Evolutionary conservation across 2,113 vertebrate species (phyloP), one percentile per base, ranked within the genome.

Genomic region (Pelmatolapia mariae): DNA sequence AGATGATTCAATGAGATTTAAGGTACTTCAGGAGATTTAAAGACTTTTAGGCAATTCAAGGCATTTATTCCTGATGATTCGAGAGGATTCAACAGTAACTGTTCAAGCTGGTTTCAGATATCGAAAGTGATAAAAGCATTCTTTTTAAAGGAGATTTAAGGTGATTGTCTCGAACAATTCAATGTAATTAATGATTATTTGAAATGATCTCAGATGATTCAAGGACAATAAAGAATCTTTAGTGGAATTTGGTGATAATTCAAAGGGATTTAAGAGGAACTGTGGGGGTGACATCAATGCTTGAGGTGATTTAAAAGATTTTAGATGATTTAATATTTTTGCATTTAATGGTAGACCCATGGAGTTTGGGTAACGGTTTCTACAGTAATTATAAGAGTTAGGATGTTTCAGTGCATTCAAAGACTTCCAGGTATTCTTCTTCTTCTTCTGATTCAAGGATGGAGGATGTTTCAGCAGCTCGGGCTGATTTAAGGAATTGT

Each of bases 371-470:
- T 19, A 12, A n/a, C 31, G 3, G 59, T 61, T 63, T 63, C 59
- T 1, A 63, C 16, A 19, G 18, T 36, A 63, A 63, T 36, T 36
- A 0, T 33, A 36, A 36, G 59, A 19, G 61, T 66, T 38, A 2
- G 1, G 33, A 3, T 22, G 10, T 13, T 22, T 66, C 33, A 6
- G 1, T 40, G 19, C 4, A 68, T 71, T 5, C 8, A 73, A 1
- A 73, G 5, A 45, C 12, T 40, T 68, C 63, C 19, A 24, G 63
- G 36, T 24, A 0, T 68, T 22, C 36, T n/a, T n/a, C n/a, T n/a
- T n/a, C 19, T 6, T 1, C 33, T 8, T 4, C 33, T 68, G 33
- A 38, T 68, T 5, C 63, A 22, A 68, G 63, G 63, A 63, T 33
- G 59, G 29, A 63, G 16, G 29, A 66, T 40, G 63, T 68, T 22